phyloP scores from a whole-genome alignment of 1,140 invertebrate genomes.

The Galleria mellonella region DNA sequence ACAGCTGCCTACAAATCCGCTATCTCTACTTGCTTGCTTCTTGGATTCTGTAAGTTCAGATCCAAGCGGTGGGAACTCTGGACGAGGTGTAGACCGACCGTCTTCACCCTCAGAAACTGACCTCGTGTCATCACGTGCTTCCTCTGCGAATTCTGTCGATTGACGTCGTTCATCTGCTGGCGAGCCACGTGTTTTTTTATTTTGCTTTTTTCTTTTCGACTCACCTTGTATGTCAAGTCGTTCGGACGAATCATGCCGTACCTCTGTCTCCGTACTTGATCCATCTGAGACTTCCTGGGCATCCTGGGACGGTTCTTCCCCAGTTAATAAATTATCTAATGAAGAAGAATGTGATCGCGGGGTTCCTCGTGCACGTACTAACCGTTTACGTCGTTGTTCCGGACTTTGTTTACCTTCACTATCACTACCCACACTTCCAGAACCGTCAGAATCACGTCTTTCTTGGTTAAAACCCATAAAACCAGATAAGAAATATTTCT shows the following conservation, averaged over 20 bases:
- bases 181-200: slow-evolving; percentile 77
- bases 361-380: slow-evolving; percentile 86
- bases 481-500: slow-evolving; percentile 92
- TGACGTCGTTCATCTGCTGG: slow-evolving; percentile 73
- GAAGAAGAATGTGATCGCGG: slow-evolving; percentile 87
- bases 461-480: slow-evolving; percentile 87
- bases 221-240: slow-evolving; percentile 85
- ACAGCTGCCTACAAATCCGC: slow-evolving; percentile 90
- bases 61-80: slow-evolving; percentile 73
- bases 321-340: slow-evolving; percentile 82
- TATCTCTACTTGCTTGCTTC: slow-evolving; percentile 88
- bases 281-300: slow-evolving; percentile 78
- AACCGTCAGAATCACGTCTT: slow-evolving; percentile 86
- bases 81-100: slow-evolving; percentile 78
- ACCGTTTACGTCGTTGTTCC: slow-evolving; percentile 85
- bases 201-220: slow-evolving; percentile 87
- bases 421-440: slow-evolving; percentile 87
- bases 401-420: slow-evolving; percentile 91
- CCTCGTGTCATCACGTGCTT: slow-evolving; percentile 76
- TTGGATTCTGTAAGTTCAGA: slow-evolving; percentile 73
- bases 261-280: slow-evolving; percentile 85
- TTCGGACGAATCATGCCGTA: slow-evolving; percentile 82
- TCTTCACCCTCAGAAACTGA: slow-evolving; percentile 78
- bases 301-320: slow-evolving; percentile 74
- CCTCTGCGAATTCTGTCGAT: slow-evolving; percentile 60